Base-by-base conservation (phyloP, 2,888 invertebrate genomes). In the Lamellibrachia columna region DNA sequence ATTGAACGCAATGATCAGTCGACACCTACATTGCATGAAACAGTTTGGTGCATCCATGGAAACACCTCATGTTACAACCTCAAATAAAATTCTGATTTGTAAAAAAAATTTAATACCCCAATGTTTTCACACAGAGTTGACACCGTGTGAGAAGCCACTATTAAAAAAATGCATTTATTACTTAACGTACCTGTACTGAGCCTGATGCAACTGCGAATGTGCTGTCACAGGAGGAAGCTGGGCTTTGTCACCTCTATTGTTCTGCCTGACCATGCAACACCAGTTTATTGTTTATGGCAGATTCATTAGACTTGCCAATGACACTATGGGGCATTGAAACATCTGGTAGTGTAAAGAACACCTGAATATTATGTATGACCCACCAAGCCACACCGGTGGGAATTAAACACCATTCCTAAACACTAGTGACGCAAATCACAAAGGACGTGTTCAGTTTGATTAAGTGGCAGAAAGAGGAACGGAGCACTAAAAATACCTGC, bases 41-140 rank as follows among this genome's bases (percentile, higher is more conserved):
- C 22, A 22, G 22, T 75, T 75, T 22, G 4, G 75, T n/a, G 22
- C n/a, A 15, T 75, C 75, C 75, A 22, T 75, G 75, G 22, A 15
- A 22, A 75, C 75, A 75, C 6, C 15, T 75, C 75, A n/a, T 22
- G n/a, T 75, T 75, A 75, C 2, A 75, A 75, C 75, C 75, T 75
- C n/a, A n/a, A 75, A 40, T 15, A 75, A 75, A 15, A 75, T 15
- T 75, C 15, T 75, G 11, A 15, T 75, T 1, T 75, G 6, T 2
- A 22, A 75, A 75, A 15, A 75, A 3, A 0, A 0, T 40, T 40
- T 1, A 15, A 22, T 6, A 6, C 75, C 75, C n/a, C 75, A 75
- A 75, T 75, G 75, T 75, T 15, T 75, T 75, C 22, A n/a, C 75
- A 75, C 75, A 75, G 75, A 75, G 75, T 75, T 75, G 75, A 75